Conservation (phyloP, 2,888 invertebrate genomes). For the Cheilosia vernalis region DNA sequence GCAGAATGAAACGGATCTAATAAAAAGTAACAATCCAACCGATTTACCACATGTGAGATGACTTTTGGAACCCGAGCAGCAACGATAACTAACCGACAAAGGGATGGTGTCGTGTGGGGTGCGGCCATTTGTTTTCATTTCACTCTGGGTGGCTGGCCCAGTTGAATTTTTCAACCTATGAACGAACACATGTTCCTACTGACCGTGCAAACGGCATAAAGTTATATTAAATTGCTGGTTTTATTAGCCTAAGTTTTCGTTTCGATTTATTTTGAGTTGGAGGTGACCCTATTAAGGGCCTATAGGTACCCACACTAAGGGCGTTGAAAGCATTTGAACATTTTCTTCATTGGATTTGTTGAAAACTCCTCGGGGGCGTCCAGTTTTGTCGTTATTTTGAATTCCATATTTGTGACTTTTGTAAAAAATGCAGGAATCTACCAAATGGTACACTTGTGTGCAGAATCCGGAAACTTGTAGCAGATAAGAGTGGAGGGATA, state of each 20-base stretch:
- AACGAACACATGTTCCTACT: conserved; percentile 54
- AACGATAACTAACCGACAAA: conserved; percentile 40
- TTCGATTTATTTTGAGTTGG: conserved; percentile 49
- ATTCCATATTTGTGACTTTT: too few species aligned
- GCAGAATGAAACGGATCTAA: conserved; percentile 49
- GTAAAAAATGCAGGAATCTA: too few species aligned
- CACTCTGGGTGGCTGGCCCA: conserved; percentile 16
- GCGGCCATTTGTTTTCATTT: conserved; percentile 21
- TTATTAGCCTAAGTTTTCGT: conserved; percentile 59
- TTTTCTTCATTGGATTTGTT: conserved; percentile 16
- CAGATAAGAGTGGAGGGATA: too few species aligned
- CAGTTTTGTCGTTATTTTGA: too few species aligned
- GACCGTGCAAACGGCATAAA: conserved; percentile 50
- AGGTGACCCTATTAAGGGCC: conserved; percentile 46
- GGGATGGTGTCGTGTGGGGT: not conserved
- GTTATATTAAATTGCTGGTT: conserved; percentile 66
- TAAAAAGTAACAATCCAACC: conserved; percentile 74
- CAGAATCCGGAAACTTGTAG: too few species aligned
- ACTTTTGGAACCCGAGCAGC: conserved; percentile 49
- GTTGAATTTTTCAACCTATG: not conserved
- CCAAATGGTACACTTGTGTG: too few species aligned
- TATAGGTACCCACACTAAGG: not conserved
- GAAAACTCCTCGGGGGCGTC: not conserved
- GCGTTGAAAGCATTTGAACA: conserved; percentile 26
- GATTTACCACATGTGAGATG: conserved; percentile 71